phyloP scores from a whole-genome alignment of 2,888 invertebrate genomes.

The Ptilodon capucinus region DNA sequence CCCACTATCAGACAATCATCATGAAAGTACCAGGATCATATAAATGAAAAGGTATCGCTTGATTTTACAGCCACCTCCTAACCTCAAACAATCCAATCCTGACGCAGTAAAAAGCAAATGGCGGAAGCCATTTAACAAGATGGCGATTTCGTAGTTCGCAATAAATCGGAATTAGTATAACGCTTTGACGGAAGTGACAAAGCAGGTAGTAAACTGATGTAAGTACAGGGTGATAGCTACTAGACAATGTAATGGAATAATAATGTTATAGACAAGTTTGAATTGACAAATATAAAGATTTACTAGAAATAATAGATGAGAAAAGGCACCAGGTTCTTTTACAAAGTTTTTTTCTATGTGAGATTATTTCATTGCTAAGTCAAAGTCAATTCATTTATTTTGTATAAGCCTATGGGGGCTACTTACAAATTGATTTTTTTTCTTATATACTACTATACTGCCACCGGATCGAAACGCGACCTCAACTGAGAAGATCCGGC shows the following conservation, averaged over 20 bases:
- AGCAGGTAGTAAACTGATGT: conserved; percentile 26
- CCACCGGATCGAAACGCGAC: too few relatives aligned
- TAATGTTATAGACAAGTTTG: not conserved
- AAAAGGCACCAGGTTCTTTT: not conserved
- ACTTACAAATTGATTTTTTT: too few relatives aligned
- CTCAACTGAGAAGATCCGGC: too few relatives aligned
- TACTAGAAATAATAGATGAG: not conserved
- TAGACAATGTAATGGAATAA: not conserved
- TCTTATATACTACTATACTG: too few relatives aligned
- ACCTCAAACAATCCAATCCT: conserved; percentile 34
- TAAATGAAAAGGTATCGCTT: not conserved
- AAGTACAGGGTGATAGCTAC: conserved; percentile 1
- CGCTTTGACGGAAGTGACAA: conserved; percentile 39
- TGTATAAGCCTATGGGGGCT: too few relatives aligned
- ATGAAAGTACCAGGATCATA: not conserved
- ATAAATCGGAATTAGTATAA: conserved; percentile 56
- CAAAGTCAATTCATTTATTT: too few relatives aligned
- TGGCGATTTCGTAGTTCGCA: conserved; percentile 41
- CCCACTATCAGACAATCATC: too few relatives aligned
- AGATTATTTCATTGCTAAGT: too few relatives aligned
- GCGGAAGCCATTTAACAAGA: conserved; percentile 58
- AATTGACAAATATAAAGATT: not conserved
- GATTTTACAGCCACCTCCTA: conserved; percentile 14
- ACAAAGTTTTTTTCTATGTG: too few relatives aligned
- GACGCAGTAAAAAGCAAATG: conserved; percentile 52